Base-by-base conservation (phyloP, 2,888 invertebrate species). In the Phoronis australis region DNA sequence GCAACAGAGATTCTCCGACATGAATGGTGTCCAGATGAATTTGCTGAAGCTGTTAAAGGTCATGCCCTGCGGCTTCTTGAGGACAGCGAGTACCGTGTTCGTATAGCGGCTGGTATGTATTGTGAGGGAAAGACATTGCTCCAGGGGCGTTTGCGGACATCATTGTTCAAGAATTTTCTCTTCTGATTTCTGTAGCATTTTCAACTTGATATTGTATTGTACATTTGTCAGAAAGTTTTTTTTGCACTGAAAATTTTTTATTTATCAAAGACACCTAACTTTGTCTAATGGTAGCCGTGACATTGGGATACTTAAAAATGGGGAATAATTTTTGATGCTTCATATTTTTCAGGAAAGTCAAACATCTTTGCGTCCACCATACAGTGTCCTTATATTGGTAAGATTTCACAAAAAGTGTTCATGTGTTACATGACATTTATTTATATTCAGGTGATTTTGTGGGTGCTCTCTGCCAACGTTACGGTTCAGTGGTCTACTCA, bases 21-120 rank as follows among this genome's bases (percentile, higher is more conserved):
- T n/a, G 48, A 65, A 48, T 42, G 51, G 15, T 60, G 61, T 42
- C 57, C 65, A 40, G 69, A 72, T 45, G 59, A 63, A n/a, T 73
- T 71, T 55, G 60, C 56, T 24, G 57, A 65, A 20, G 48, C 57
- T n/a, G 59, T 73, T 18, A 60, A 67, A 43, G 58, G 57, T 6
- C 54, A 66, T 26, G 65, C 73, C 9, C 47, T 75, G 27, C 56
- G 59, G 25, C 60, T 74, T 15, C 59, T 79, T 31, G 75, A 76
- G 31, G 76, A 80, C 60, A 52, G 56, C 21, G 80, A 80, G 66
- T 77, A 75, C 27, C 62, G 79, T 60, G 78, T 80, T 5, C 60
- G 80, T 54, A 62, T 78, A 40, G 75, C 77, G 21, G 75, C 79
- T 52, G 79, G 79, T 78, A n/a, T n/a, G n/a, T n/a, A n/a, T n/a